phyloP scores from a whole-genome alignment of 2,888 invertebrate species.

The Busseola fusca region DNA sequence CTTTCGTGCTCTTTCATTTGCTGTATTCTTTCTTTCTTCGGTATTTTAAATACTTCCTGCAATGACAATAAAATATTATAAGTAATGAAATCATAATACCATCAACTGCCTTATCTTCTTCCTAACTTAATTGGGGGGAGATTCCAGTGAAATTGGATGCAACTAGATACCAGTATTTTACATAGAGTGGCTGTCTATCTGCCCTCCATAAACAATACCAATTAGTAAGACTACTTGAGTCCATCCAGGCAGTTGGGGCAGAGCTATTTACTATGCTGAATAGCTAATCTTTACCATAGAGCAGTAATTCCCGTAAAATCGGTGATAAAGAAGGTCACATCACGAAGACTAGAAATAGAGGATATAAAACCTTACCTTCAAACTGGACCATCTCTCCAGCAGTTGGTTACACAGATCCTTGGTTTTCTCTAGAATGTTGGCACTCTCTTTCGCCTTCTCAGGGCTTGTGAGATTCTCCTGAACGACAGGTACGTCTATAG shows the following conservation, averaged over 20 bases:
- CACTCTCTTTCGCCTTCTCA: conserved; percentile 78
- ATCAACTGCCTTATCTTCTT: not conserved
- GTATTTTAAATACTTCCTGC: conserved; percentile 94
- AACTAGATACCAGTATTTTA: not conserved
- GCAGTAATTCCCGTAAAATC: not conserved
- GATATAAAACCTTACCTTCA: conserved; percentile 81
- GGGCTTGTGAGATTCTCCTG: conserved; percentile 67
- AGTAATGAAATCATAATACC: not conserved
- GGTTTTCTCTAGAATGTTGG: conserved; percentile 84
- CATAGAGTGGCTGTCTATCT: not conserved
- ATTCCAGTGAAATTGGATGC: not conserved
- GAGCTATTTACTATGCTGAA: not conserved
- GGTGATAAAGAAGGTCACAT: not conserved
- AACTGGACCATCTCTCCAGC: conserved; percentile 92
- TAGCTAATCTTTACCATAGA: not conserved
- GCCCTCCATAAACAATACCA: not conserved
- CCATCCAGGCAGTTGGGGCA: not conserved
- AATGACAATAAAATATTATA: conserved; percentile 37
- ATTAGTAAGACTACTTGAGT: not conserved
- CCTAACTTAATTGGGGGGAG: not conserved
- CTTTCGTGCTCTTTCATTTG: conserved; percentile 98
- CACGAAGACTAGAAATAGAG: not conserved
- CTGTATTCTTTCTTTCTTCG: conserved; percentile 97
- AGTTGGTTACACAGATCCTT: conserved; percentile 90
- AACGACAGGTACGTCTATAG: conserved; percentile 73